Base-by-base conservation (phyloP, 2,888 invertebrate genomes). In the Ptycholaimellus sp. region DNA sequence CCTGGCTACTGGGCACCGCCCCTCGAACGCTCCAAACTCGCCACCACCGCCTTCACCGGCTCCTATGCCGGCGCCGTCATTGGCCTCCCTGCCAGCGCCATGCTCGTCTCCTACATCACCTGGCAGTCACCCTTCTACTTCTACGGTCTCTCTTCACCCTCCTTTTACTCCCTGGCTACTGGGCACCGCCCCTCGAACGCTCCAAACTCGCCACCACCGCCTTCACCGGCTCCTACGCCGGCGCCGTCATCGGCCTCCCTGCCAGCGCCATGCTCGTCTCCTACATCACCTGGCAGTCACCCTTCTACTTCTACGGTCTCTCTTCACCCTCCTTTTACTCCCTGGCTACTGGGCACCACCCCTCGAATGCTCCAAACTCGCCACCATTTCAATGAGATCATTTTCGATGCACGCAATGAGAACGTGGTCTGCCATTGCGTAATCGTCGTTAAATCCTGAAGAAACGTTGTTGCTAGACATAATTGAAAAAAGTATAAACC, bases 1-100 rank as follows among this genome's bases (percentile, higher is more conserved):
- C 73, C n/a, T n/a, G n/a, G n/a, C n/a, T 81, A 81, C 67, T 99
- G 96, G 96, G 90, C 96, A 1, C 96, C 96, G 9, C 93, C 96
- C 1, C 58, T 96, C 57, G 96, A 96, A 63, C 71, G 93, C 41
- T 93, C 90, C 6, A 72, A 85, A 46, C 66, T 99, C 48, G 96
- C 96, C n/a, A 99, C 96, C 0, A 67, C 96, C 40, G 90, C 96
- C 1, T 93, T 96, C 63, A 90, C 90, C 56, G 93, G 67, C 59
- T 90, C 87, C 3, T 96, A 96, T 59, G 93, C 87, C 1, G 93
- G 93, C 18, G 83, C 90, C 33, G 93, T 96, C 40, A 70, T 96
- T 43, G 87, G 76, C 14, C 72, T 77, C 72, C 87, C 87, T 0
- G n/a, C n/a, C n/a, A 87, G 85, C 13, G 90, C 83, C 1, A 66